phyloP scores from a whole-genome alignment of 2,797 vertebrate species.

The Emydoidea blandingii region DNA sequence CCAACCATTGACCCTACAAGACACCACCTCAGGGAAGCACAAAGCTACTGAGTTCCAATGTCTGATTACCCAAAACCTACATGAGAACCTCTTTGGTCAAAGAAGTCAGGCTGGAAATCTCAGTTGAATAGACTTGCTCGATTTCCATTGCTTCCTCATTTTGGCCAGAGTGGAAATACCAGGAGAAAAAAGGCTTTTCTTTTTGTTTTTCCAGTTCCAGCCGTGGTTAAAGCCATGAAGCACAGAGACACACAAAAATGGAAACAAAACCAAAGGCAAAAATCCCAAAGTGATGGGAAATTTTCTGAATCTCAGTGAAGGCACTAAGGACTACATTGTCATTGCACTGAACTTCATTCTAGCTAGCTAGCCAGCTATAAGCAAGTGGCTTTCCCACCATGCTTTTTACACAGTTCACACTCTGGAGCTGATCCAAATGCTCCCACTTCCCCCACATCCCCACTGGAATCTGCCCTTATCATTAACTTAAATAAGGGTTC shows the following conservation, averaged over 20 bases:
- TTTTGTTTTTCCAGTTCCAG: neutral
- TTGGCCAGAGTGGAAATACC: neutral
- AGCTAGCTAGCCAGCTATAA: neutral
- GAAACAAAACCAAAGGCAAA: neutral
- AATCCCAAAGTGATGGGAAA: neutral
- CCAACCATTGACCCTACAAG: neutral
- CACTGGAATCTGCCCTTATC: neutral
- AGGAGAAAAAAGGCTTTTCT: neutral
- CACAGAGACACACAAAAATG: neutral
- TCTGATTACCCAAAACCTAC: neutral
- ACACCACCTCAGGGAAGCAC: neutral
- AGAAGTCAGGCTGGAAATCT: neutral
- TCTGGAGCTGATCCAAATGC: neutral
- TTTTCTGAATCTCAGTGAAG: neutral
- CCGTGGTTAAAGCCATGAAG: neutral
- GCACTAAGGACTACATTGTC: neutral
- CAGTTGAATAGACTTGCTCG: neutral
- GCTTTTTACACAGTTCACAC: neutral
- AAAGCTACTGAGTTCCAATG: neutral
- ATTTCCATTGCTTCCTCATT: neutral
- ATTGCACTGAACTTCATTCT: neutral
- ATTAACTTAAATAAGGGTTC: neutral
- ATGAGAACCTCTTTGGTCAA: neutral
- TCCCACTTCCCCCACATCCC: too few species aligned
- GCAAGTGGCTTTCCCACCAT: neutral